Evolutionary conservation across 2,113 vertebrate species (phyloP), one percentile per base, ranked within the genome.

Genomic region (Oriolus oriolus): DNA sequence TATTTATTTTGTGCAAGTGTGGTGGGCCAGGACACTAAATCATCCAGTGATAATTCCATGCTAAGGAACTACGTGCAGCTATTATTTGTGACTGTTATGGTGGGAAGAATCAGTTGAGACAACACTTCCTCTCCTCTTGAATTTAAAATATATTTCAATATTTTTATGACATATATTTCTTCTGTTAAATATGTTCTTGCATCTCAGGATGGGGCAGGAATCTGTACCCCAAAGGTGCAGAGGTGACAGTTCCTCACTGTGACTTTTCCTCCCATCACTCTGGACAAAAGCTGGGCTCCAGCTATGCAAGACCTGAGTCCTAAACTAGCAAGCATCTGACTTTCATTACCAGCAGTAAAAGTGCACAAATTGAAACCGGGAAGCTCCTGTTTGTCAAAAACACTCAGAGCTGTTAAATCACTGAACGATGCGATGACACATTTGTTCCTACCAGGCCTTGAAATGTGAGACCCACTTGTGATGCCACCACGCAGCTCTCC

Each of bases 371-470:
- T 85, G 91, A 96, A 97, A 97, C 50, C 68, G 90, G 71, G 89
- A 93, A 96, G 65, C 8, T 31, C 81, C 70, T 82, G 44, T 97
- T 97, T 93, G 93, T 98, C 96, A 96, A 87, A 95, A 95, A 35
- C 49, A 47, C 56, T 63, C 65, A 45, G 93, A 14, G 22, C 63
- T 16, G 31, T 96, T 96, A 96, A 97, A 96, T 59, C 28, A 7
- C 83, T 78, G 95, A 97, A 89, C 61, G 75, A 45, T 78, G 78
- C 0, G 13, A 84, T 41, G 73, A 74, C 81, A 82, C 56, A 57
- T 96, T 96, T 93, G 82, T 87, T 97, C 96, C 84, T 88, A 81
- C 88, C 78, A 79, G 64, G 63, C 39, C 54, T 13, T 52, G 91
- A 87, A 87, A 92, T 31, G 89, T 31, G 71, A 95, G 86, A 84